Evolutionary conservation across 2,797 vertebrate species (phyloP).

Genomic region (Acipenser ruthenus): DNA sequence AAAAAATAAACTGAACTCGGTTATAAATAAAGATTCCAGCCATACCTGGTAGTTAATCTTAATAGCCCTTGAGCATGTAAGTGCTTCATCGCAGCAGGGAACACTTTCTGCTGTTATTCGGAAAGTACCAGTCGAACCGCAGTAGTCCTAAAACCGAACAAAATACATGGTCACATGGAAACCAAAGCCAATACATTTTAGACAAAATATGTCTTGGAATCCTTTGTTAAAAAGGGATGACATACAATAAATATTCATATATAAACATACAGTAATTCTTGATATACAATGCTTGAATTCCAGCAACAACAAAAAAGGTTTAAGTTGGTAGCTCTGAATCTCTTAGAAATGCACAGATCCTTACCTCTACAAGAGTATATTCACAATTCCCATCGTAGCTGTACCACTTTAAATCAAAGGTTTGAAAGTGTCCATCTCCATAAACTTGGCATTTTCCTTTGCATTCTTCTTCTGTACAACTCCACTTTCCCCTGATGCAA

Average conservation of each 20-base stretch:
- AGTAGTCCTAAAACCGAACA: conserved; percentile 39
- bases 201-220: no score
- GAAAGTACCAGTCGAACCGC: conserved; percentile 35
- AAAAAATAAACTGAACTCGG: no score
- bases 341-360: conserved; percentile 10
- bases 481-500: conserved; percentile 61
- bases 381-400: conserved; percentile 70
- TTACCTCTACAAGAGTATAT: conserved; percentile 71
- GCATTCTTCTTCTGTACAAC: conserved; percentile 53
- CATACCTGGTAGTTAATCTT: conserved; percentile 48
- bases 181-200: background rate
- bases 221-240: background rate
- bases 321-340: no score
- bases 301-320: no score
- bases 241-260: no score
- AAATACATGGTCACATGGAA: background rate
- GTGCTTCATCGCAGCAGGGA: conserved; percentile 58
- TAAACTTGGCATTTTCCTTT: conserved; percentile 63
- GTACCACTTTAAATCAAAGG: conserved; percentile 70
- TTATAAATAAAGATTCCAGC: no score
- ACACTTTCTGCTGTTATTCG: conserved; percentile 52
- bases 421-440: conserved; percentile 69
- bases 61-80: conserved; percentile 59
- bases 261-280: no score
- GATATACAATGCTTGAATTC: background rate